phyloP scores from a whole-genome alignment of 2,888 invertebrate species.

The Tachina grossa region DNA sequence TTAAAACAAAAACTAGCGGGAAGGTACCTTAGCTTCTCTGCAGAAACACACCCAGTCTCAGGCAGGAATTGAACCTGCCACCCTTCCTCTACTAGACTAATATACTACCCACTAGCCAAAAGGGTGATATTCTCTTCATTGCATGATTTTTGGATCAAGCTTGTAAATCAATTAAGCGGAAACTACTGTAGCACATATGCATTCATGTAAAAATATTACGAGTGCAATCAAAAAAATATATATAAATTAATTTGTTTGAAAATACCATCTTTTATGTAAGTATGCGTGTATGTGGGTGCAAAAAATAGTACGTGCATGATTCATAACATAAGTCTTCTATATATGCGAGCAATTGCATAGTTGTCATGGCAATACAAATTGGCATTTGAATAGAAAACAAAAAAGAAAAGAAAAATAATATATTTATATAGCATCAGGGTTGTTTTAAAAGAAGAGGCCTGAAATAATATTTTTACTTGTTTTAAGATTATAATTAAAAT shows the following conservation, averaged over 20 bases:
- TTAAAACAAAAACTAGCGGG: too few relatives aligned
- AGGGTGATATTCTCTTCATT: too few relatives aligned
- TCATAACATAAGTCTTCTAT: background rate
- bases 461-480: background rate
- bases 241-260: background rate
- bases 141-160: too few relatives aligned
- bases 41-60: too few relatives aligned
- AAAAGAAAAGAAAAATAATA: too few relatives aligned
- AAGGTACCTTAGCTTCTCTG: too few relatives aligned
- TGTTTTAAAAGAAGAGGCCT: background rate
- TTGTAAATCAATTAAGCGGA: too few relatives aligned
- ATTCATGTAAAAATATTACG: background rate
- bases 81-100: too few relatives aligned
- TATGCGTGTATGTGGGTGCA: constrained; percentile 9
- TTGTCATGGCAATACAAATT: constrained; percentile 2
- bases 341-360: background rate
- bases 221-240: too few relatives aligned
- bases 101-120: too few relatives aligned
- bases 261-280: background rate
- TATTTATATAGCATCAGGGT: constrained; percentile 13
- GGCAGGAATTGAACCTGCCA: too few relatives aligned
- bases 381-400: constrained; percentile 18
- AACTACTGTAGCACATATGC: background rate
- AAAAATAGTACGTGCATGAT: constrained; percentile 2
- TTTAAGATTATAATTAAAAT: too few relatives aligned